Conservation (phyloP, 2,113 vertebrate species). For the Aviceda subcristata region DNA sequence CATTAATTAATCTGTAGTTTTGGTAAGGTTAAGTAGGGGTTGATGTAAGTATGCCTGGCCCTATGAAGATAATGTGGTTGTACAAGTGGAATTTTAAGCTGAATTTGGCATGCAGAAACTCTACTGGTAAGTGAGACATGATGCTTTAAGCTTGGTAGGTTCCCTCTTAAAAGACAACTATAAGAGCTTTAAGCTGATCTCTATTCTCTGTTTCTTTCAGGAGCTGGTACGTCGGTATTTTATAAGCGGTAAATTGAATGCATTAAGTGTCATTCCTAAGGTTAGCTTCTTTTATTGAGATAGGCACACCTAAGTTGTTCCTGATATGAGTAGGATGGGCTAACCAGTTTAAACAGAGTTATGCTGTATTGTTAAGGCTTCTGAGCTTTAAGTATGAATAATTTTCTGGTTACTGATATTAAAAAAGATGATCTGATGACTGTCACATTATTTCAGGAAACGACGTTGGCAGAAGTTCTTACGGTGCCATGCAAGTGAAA, state of each 20-base stretch:
- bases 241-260: neutral
- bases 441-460: constrained; percentile 81
- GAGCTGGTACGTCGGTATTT: neutral
- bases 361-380: neutral
- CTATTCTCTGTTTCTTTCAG: neutral
- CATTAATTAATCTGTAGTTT: neutral
- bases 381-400: neutral
- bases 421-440: constrained; percentile 39
- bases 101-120: neutral
- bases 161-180: neutral
- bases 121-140: constrained; percentile 37
- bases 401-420: neutral
- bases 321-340: neutral
- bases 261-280: neutral
- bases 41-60: neutral
- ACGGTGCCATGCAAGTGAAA: constrained; percentile 98
- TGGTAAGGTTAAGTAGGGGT: neutral
- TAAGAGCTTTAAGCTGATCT: neutral
- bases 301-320: neutral
- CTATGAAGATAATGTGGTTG: neutral
- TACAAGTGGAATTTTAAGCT: neutral
- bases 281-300: neutral
- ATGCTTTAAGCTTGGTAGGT: neutral
- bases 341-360: neutral
- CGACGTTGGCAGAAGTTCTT: constrained; percentile 96